These are phyloP conservation scores for Mastacembelus armatus DNA, from an alignment of 2,797 vertebrate genomes.

Conservation along the genomic window DNA sequence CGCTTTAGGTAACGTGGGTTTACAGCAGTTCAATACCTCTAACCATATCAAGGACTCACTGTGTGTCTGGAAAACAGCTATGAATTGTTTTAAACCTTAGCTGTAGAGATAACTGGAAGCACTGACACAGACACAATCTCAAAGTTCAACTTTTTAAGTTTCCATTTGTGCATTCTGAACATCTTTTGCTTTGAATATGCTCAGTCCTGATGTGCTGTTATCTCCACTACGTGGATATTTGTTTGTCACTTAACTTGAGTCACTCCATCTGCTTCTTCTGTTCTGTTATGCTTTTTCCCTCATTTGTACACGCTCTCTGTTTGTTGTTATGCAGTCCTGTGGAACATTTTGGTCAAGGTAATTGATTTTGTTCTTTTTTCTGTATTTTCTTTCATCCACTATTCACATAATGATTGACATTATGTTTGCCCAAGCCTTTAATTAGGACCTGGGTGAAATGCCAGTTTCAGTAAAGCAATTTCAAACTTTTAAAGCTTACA, in stretches of 20 bases:
- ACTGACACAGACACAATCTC: background rate
- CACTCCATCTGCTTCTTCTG: slow-evolving; percentile 49
- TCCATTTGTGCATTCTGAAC: slow-evolving; percentile 23
- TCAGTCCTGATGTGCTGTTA: slow-evolving; percentile 23
- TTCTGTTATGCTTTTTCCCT: slow-evolving; percentile 57
- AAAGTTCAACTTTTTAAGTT: background rate
- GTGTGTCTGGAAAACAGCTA: background rate
- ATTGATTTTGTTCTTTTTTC: slow-evolving; percentile 56
- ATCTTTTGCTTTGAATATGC: slow-evolving; percentile 16
- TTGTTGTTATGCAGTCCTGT: slow-evolving; percentile 76
- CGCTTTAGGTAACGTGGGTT: slow-evolving; percentile 87
- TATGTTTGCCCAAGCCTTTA: background rate
- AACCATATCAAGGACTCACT: background rate
- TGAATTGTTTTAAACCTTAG: background rate
- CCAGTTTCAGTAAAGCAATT: background rate
- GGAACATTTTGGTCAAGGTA: slow-evolving; percentile 80
- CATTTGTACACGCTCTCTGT: slow-evolving; percentile 65
- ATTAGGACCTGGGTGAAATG: background rate
- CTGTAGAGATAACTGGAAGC: background rate
- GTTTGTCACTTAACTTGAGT: slow-evolving; percentile 40
- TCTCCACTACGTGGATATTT: slow-evolving; percentile 19
- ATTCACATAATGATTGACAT: background rate
- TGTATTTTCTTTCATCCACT: slow-evolving; percentile 16
- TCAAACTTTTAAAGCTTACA: background rate
- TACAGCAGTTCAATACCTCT: background rate